Base-by-base conservation (phyloP, 2,797 vertebrate species). In the Coracias cyanogaster region DNA sequence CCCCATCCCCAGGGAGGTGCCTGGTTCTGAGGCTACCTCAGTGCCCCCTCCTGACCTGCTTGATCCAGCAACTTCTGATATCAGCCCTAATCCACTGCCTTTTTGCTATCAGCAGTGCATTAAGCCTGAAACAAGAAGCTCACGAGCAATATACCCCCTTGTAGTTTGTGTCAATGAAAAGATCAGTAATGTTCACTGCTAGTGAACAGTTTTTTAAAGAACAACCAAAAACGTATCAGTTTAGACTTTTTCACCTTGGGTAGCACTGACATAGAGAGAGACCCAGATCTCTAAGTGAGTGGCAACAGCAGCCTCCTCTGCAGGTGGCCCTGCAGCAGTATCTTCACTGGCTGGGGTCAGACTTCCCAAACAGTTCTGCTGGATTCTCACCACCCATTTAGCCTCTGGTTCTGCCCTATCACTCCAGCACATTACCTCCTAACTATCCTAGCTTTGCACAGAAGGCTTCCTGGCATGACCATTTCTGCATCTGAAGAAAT, bases 301-400 rank as follows among this genome's bases (percentile, higher is more conserved):
- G 26, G 57, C 41, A 51, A 39, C 16, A 66, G 55, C 20, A 78
- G 35, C 37, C 28, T 29, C 33, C 39, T 37, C 64, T 22, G 25
- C 33, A 21, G 3, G 15, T 0, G 0, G 0, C 33, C 33, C 55
- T 31, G 28, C 13, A 37, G 45, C 3, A 8, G 12, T 2, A 7
- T 14, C 39, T 3, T 1, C 0, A 0, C 41, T 3, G 51, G 12
- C 51, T 25, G 39, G 10, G 35, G 33, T 0, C 2, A 55, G 66
- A 51, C 35, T 31, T 17, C 58, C 28, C 4, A 11, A 2, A 20
- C 0, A 8, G 9, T 14, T 52, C 37, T 61, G 49, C 41, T 28
- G 49, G 24, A 64, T 26, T 52, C 60, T 17, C 37, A 61, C 2
- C n/a, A 37, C 39, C 29, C 2, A 0, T 14, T 19, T 4, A 12